Evolutionary conservation across 2,797 vertebrate species (phyloP), one percentile per base, ranked within the genome.

Genomic region (Chelon labrosus): DNA sequence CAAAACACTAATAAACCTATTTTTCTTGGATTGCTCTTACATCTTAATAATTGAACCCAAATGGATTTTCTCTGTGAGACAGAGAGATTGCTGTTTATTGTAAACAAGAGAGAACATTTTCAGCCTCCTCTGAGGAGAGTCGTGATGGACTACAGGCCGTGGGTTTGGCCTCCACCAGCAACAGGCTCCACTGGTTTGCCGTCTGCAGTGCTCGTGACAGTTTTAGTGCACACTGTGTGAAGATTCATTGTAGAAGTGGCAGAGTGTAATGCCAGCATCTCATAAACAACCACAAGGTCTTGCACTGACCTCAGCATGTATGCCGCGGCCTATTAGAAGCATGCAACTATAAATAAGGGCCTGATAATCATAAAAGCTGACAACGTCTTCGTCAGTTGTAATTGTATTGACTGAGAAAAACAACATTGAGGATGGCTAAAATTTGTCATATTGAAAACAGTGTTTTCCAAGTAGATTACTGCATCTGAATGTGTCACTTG

Each of bases 161-260:
- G 16, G 42, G 39, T 16, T 20, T 17, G 17, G 37, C 22, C n/a
- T 12, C 47, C 19, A 25, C 3, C 41, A 47, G 51, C 59, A 56
- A 25, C 49, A 55, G 46, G 35, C 64, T 25, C 6, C 1, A 1
- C 14, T 59, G 31, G 16, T 51, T 20, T 55, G 14, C 42, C 11
- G 22, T 42, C 19, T 50, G 66, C 61, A 44, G 42, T 1, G 17
- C 17, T 19, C 2, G 16, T 7, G 44, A 70, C 31, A 35, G 7
- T 1, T 35, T 35, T 35, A 35, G 31, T 61, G 63, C 53, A 19
- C 53, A 19, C 16, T 2, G 9, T 10, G 35, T 31, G 39, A 67
- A 57, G 27, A 63, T 65, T 80, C 63, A 44, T 44, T 6, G 67
- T 63, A 62, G 37, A 75, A 61, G 77, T 68, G 53, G 41, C 25